Base-by-base conservation (phyloP, 2,797 vertebrate genomes). In the Pelochelys cantorii region DNA sequence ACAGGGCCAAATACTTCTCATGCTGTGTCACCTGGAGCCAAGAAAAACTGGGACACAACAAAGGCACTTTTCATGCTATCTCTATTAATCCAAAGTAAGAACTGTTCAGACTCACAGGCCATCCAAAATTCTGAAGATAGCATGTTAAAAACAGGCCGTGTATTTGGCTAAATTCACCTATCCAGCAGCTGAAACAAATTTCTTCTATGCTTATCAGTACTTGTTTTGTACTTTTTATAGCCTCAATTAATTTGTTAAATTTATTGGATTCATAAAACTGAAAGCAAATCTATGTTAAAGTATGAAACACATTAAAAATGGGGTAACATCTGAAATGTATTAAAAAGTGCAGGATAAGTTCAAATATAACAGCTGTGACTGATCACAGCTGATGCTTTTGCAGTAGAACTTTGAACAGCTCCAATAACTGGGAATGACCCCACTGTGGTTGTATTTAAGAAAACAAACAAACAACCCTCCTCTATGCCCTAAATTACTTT, bases 41-140 rank as follows among this genome's bases (percentile, higher is more conserved):
- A 98, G 89, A 96, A 96, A 98, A 98, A 95, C 86, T 93, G 83
- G 83, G 74, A 84, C 65, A 88, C 56, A 95, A 97, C 95, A 98
- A 97, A 97, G 90, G 27, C 62, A 92, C 84, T 96, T 97, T 97
- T 98, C 93, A 96, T 95, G 52, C 79, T 96, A 87, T 86, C 87
- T 96, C 74, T 93, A 92, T 83, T 55, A 92, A 83, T 89, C 90
- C 91, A 84, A n/a, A 93, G 85, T 89, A 95, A 95, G 62, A 79
- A 95, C 90, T 42, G 29, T 90, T 96, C 54, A 91, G 79, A 11
- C 54, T 88, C 77, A 81, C 71, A 86, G 31, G 54, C 37, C 90
- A 88, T 96, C 89, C 96, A 91, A 94, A 95, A 89, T 81, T 52
- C 27, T 74, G 25, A 59, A 94, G n/a, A 42, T 85, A 93, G 11